phyloP scores from a whole-genome alignment of 1,140 invertebrate species.

The Bombus difficillimus region DNA sequence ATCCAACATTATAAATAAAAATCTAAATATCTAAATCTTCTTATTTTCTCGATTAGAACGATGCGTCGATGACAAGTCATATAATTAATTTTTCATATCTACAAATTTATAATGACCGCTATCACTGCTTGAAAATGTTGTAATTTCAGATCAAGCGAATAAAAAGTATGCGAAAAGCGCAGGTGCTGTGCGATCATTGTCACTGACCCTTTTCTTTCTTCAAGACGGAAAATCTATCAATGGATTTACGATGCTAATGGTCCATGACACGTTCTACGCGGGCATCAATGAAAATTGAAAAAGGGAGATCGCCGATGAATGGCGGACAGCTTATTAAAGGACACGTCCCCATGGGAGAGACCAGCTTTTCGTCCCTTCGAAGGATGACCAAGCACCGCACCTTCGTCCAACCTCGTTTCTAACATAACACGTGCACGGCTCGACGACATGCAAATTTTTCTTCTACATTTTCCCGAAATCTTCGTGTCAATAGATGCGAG shows the following conservation, averaged over 20 bases:
- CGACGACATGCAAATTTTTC: constrained; percentile 26
- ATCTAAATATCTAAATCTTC: too few relatives aligned
- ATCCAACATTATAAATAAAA: too few relatives aligned
- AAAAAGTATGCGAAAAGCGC: constrained; percentile 13
- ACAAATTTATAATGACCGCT: too few relatives aligned
- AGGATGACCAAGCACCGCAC: constrained; percentile 61
- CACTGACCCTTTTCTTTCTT: constrained; percentile 15
- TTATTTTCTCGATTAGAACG: too few relatives aligned
- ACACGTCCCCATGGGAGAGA: constrained; percentile 50
- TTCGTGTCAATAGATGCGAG: background rate
- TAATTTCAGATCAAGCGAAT: background rate
- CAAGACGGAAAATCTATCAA: constrained; percentile 60
- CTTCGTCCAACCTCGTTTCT: background rate
- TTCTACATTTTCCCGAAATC: constrained; percentile 10
- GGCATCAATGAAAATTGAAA: constrained; percentile 70
- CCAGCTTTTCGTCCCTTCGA: constrained; percentile 47
- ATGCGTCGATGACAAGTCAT: too few relatives aligned
- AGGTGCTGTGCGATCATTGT: background rate
- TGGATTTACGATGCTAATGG: constrained; percentile 66
- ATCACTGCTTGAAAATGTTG: background rate
- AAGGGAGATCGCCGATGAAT: constrained; percentile 62
- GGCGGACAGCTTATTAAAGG: constrained; percentile 66
- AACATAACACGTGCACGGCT: background rate
- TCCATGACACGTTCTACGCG: constrained; percentile 52
- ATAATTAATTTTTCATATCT: too few relatives aligned